phyloP scores from a whole-genome alignment of 1,140 invertebrate species.

The Drosophila paulistorum region DNA sequence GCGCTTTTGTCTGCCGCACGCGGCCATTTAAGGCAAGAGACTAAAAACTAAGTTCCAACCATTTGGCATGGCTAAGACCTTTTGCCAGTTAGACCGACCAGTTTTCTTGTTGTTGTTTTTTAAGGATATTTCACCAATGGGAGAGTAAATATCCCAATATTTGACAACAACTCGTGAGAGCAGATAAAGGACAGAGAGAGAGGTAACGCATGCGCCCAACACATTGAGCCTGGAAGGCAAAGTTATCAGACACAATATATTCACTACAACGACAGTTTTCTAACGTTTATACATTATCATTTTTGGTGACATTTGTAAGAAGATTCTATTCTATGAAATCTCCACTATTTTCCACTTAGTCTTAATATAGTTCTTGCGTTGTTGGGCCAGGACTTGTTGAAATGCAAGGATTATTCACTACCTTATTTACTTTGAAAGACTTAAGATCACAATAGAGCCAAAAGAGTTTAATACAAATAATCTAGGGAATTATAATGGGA shows the following conservation, averaged over 20 bases:
- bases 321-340: no score
- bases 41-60: slow-evolving; percentile 57
- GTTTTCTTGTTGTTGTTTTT: neutral
- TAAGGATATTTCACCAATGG: slow-evolving; percentile 11
- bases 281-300: slow-evolving; percentile 19
- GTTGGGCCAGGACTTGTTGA: no score
- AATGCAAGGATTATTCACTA: no score
- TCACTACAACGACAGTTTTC: slow-evolving; percentile 3
- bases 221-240: slow-evolving; percentile 46
- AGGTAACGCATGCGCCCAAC: slow-evolving; percentile 22
- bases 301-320: neutral
- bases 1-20: slow-evolving; percentile 79
- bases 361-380: no score
- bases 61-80: slow-evolving; percentile 40
- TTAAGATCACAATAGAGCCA: no score
- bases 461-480: no score
- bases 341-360: neutral
- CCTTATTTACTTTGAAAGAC: no score
- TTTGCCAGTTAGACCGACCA: slow-evolving; percentile 63
- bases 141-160: slow-evolving; percentile 52
- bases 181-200: neutral
- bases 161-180: neutral
- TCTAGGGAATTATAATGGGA: no score
- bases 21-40: slow-evolving; percentile 75
- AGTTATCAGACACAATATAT: slow-evolving; percentile 49